These are phyloP conservation scores for Tragelaphus scriptus DNA, from an alignment of 2,113 vertebrate species.

Conservation along the genomic window DNA sequence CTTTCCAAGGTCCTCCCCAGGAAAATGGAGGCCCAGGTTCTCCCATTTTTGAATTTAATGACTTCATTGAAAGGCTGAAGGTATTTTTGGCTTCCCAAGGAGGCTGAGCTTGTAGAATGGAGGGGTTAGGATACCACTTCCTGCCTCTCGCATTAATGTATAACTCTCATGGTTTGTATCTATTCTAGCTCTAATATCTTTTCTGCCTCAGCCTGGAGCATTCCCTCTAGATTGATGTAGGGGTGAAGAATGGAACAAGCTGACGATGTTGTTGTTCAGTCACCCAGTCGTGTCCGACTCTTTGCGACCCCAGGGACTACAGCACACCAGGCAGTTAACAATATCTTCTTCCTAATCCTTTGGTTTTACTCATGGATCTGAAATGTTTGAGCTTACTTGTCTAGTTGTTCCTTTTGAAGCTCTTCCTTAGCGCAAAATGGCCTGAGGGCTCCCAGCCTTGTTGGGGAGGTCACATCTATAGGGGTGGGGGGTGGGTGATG, in stretches of 20 bases:
- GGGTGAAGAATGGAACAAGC: neutral
- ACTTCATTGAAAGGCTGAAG: neutral
- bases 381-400: neutral
- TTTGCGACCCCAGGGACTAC: neutral
- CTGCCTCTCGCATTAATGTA: accelerated
- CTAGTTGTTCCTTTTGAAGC: neutral
- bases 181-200: neutral
- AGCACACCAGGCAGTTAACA: neutral
- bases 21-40: neutral
- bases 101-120: neutral
- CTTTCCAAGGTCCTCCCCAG: neutral
- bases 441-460: neutral
- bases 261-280: neutral
- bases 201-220: neutral
- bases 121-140: neutral
- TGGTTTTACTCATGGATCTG: neutral
- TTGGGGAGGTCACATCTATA: neutral
- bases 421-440: neutral
- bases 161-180: neutral
- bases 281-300: neutral
- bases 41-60: neutral
- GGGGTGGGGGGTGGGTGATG: neutral
- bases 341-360: neutral
- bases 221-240: neutral
- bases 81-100: neutral